Conservation (phyloP, 2,888 invertebrate genomes). For the Acleris holmiana region DNA sequence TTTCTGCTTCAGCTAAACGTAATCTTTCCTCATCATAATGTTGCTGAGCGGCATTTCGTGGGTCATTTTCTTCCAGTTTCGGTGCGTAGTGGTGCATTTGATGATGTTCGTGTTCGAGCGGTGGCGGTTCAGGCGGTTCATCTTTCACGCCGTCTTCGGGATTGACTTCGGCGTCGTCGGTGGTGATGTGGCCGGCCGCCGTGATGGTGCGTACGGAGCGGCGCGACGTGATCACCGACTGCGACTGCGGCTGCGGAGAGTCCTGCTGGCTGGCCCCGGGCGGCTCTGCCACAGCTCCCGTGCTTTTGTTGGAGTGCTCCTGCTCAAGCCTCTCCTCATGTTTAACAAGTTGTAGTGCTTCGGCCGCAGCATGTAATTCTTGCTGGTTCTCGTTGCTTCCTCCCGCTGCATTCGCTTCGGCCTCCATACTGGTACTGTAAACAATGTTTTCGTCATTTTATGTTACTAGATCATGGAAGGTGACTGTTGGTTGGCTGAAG, state of each 20-base stretch:
- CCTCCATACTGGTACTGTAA: constrained; percentile 36
- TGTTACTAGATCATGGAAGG: constrained; percentile 25
- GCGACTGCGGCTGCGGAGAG: constrained; percentile 61
- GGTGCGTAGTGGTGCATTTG: constrained; percentile 56
- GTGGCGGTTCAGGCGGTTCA: constrained; percentile 65
- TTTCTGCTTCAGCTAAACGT: constrained; percentile 65
- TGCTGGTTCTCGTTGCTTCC: constrained; percentile 45
- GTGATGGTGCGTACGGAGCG: constrained; percentile 85
- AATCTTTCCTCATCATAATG: constrained; percentile 70
- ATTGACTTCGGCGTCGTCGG: constrained; percentile 52
- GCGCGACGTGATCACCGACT: constrained; percentile 83
- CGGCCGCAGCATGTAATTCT: constrained; percentile 51
- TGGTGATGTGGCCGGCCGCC: constrained; percentile 85
- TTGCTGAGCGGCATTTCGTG: constrained; percentile 51
- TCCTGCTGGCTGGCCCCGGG: constrained; percentile 67
- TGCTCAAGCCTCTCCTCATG: constrained; percentile 59
- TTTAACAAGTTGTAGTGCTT: constrained; percentile 76
- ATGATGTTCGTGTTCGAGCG: constrained; percentile 52
- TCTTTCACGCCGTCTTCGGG: constrained; percentile 70
- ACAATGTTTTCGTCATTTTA: constrained; percentile 22
- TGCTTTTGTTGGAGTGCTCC: constrained; percentile 33
- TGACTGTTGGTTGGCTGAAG: constrained; percentile 34
- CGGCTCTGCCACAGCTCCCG: constrained; percentile 60
- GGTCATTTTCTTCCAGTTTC: constrained; percentile 55
- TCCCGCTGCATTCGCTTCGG: constrained; percentile 21